Conservation (phyloP, 2,888 invertebrate species). For the Polymixis lichenea region DNA sequence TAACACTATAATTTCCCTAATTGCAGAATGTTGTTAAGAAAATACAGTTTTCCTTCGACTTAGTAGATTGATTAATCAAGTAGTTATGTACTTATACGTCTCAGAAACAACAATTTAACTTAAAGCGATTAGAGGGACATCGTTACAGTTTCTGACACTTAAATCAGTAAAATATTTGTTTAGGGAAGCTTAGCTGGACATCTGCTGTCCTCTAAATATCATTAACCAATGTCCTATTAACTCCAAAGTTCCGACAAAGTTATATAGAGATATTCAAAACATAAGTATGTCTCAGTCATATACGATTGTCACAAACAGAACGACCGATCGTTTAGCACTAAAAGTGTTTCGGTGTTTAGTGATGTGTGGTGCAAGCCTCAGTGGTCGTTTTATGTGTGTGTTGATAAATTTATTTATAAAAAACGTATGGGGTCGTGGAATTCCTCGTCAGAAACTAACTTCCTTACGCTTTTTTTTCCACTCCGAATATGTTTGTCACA, state of each 20-base stretch:
- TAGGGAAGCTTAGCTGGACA: slow-evolving; percentile 20
- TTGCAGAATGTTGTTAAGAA: slow-evolving; percentile 4
- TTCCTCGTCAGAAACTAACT: too few species aligned
- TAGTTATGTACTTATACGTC: background rate
- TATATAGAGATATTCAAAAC: too few species aligned
- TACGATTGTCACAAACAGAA: background rate
- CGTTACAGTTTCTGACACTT: slow-evolving; percentile 15
- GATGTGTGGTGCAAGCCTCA: background rate
- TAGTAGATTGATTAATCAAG: slow-evolving; percentile 5
- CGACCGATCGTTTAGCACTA: background rate
- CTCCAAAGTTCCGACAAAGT: background rate
- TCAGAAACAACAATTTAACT: slow-evolving; percentile 30
- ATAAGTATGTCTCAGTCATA: too few species aligned
- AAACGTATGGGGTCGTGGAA: too few species aligned
- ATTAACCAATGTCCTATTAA: slow-evolving; percentile 16
- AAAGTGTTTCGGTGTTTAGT: background rate
- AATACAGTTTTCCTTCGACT: background rate
- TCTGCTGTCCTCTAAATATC: slow-evolving; percentile 23
- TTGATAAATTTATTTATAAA: background rate
- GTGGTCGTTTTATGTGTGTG: background rate
- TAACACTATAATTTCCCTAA: slow-evolving; percentile 11
- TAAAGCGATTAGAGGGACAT: slow-evolving; percentile 30
- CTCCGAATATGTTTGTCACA: too few species aligned
- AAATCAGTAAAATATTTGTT: slow-evolving; percentile 38
- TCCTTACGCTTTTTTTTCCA: too few species aligned